Evolutionary conservation across 2,113 vertebrate genomes (phyloP), one percentile per base, ranked within the genome.

Genomic region (Chloebia gouldiae): DNA sequence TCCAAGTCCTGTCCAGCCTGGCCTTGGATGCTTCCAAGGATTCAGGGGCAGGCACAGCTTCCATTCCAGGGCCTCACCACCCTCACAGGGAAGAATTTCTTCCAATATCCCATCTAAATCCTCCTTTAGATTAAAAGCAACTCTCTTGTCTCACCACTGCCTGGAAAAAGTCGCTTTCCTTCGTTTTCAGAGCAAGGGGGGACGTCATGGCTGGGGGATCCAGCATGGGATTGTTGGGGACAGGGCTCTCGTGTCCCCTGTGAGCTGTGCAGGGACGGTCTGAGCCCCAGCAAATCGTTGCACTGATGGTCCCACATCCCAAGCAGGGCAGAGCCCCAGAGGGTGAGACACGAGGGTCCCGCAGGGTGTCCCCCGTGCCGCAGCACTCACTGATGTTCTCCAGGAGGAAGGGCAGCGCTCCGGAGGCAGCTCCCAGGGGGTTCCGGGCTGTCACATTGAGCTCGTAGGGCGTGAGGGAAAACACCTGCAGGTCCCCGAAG

Each of bases 301-400:
- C 92, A 24, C 27, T 2, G 76, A 8, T 30, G 49, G 30, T 64
- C 35, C 65, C 15, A 1, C 28, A 22, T 22, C 61, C 79, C 70
- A 15, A 2, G 8, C 0, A 30, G 10, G 5, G 51, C 6, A 66
- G 3, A 37, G 10, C 24, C 66, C 42, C 70, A 8, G 6, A 42
- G 14, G 42, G 71, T 25, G 40, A 16, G 15, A 19, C 25, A 4
- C 3, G 18, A 37, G 33, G 24, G n/a, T 7, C 25, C 30, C 9
- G 30, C 13, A 10, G 57, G 3, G 30, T 7, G 49, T 18, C 37
- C 44, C 77, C 53, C 10, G 1, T 1, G 9, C 15, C 14, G 1
- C 49, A 14, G 65, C 92, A 97, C 91, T 81, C 98, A 99, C 99
- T 98, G 88, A 99, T 97, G 15, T 98, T 97, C 95, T 99, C 99